phyloP scores from a whole-genome alignment of 2,888 invertebrate genomes.

The Melinaea marsaeus region DNA sequence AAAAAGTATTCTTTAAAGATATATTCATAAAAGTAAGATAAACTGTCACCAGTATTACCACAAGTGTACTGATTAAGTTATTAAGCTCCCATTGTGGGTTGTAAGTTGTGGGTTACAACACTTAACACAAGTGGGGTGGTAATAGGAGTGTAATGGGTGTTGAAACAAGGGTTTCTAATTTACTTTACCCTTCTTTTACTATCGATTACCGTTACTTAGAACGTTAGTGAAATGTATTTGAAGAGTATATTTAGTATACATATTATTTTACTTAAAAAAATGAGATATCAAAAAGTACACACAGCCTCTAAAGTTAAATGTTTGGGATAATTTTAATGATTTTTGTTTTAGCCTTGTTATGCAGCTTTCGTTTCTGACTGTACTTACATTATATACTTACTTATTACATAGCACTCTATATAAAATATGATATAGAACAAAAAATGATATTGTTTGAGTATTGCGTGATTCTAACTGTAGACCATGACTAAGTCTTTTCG shows the following conservation, averaged over 20 bases:
- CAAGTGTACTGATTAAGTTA: no score
- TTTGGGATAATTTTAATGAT: no score
- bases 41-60: no score
- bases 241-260: background rate
- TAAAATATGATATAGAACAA: background rate
- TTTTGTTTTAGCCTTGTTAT: no score
- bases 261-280: no score
- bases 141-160: constrained; percentile 4
- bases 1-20: no score
- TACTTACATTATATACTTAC: no score
- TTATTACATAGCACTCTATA: background rate
- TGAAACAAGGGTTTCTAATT: constrained; percentile 6
- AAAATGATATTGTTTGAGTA: background rate
- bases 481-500: background rate
- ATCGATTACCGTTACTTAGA: background rate
- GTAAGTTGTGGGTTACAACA: constrained; percentile 2
- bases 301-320: no score
- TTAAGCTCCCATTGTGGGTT: background rate
- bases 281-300: no score
- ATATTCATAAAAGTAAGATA: no score
- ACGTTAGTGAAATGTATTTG: background rate
- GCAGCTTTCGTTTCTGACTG: no score
- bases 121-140: constrained; percentile 1
- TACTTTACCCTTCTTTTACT: background rate
- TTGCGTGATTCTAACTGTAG: constrained; percentile 2